A percentile compares a stretch with the other conserved stretches of the same genome.
These are phyloP conservation scores for Diachasma alloeum DNA, from an alignment of 1,140 invertebrate genomes.

Conservation along the genomic window DNA sequence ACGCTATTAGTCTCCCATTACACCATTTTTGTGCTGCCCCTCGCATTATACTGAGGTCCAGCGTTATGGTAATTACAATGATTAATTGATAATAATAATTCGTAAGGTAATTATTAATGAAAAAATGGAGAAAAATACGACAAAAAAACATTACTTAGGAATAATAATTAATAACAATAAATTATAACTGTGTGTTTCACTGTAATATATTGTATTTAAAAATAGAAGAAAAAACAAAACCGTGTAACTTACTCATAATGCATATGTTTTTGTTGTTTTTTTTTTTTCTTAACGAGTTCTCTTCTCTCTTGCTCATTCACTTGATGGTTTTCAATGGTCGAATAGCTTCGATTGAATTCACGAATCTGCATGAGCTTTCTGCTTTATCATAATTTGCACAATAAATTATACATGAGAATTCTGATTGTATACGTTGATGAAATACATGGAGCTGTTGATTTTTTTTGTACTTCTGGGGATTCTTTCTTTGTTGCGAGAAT, in stretches of 20 bases:
- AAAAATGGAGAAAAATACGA: constrained; percentile 51
- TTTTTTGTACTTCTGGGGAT: constrained; percentile 2
- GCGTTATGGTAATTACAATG: constrained; percentile 22
- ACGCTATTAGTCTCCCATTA: constrained; percentile 59
- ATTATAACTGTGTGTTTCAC: constrained; percentile 65
- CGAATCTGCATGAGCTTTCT: constrained; percentile 24
- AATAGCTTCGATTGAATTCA: neutral
- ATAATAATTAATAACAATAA: constrained; percentile 63
- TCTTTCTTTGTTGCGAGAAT: neutral
- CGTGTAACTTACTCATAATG: constrained; percentile 30
- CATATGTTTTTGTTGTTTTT: constrained; percentile 16
- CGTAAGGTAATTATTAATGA: constrained; percentile 51
- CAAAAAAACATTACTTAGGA: constrained; percentile 55
- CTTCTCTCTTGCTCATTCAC: constrained; percentile 20
- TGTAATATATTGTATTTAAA: constrained; percentile 64
- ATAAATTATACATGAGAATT: constrained; percentile 25
- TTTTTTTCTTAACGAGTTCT: constrained; percentile 21
- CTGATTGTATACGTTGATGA: constrained; percentile 29
- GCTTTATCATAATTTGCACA: constrained; percentile 19
- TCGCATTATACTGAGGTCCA: constrained; percentile 49
- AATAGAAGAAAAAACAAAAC: constrained; percentile 48
- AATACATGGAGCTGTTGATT: constrained; percentile 27
- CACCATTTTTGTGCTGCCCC: constrained; percentile 53
- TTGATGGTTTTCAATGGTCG: constrained; percentile 7
- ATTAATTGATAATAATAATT: constrained; percentile 32